These are phyloP conservation scores for Drosophila paramelanica DNA, from an alignment of 2,888 invertebrate species.

Conservation along the genomic window DNA sequence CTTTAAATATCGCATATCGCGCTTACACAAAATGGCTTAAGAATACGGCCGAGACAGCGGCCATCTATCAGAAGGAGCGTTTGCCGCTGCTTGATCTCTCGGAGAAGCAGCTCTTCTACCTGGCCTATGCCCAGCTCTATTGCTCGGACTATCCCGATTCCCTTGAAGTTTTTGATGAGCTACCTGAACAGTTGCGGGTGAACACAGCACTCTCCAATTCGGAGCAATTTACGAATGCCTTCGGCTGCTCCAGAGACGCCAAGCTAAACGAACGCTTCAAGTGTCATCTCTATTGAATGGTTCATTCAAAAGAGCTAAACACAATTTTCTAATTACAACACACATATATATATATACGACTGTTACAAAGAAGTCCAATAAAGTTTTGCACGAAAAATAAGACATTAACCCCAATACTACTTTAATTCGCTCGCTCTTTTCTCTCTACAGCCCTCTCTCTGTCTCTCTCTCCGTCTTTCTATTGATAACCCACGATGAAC, in stretches of 20 bases:
- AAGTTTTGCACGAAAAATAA: constrained; percentile 30
- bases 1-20: constrained; percentile 79
- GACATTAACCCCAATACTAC: too few species aligned
- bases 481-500: constrained; percentile 64
- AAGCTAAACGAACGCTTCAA: constrained; percentile 80
- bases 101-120: constrained; percentile 78
- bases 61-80: constrained; percentile 63
- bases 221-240: constrained; percentile 74
- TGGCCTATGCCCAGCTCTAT: constrained; percentile 82
- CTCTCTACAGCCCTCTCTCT: not conserved
- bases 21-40: constrained; percentile 81
- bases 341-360: not conserved
- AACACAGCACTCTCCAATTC: constrained; percentile 80
- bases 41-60: constrained; percentile 69
- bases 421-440: not conserved
- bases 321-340: constrained; percentile 1
- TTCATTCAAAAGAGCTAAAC: not conserved
- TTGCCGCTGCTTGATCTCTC: constrained; percentile 75
- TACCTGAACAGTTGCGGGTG: constrained; percentile 77
- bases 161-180: constrained; percentile 65
- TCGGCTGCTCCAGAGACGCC: constrained; percentile 66
- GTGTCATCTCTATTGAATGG: constrained; percentile 73
- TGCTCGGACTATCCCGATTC: constrained; percentile 77
- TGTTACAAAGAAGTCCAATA: constrained; percentile 29
- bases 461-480: not conserved